Evolutionary conservation across 2,888 invertebrate genomes (phyloP).

Genomic region (Pherbina coryleti): DNA sequence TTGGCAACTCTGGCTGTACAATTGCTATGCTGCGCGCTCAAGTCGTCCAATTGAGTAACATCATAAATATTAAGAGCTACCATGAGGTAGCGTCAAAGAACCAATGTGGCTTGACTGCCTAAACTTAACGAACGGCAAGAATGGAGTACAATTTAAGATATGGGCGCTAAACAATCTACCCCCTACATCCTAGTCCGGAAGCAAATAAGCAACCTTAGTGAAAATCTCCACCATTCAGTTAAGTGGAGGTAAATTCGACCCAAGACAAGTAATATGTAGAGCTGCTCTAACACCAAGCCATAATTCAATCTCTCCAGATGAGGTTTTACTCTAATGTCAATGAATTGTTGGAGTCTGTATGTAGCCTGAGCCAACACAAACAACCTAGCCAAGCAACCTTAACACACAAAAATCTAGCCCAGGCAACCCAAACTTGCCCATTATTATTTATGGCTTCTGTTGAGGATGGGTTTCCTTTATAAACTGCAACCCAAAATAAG

Average conservation of each 20-base stretch:
- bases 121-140: neutral
- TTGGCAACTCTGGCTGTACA: neutral
- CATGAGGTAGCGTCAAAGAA: conserved; percentile 30
- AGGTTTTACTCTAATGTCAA: conserved; percentile 33
- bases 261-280: neutral
- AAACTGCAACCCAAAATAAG: conserved; percentile 20
- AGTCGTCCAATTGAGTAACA: conserved; percentile 34
- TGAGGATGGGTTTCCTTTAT: conserved; percentile 39
- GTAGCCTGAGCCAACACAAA: neutral
- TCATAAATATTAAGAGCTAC: conserved; percentile 41
- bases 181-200: too few relatives aligned
- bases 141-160: conserved; percentile 5
- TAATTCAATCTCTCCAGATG: conserved; percentile 42
- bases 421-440: neutral
- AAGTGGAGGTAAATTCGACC: neutral
- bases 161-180: neutral
- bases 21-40: neutral
- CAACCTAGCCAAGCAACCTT: neutral
- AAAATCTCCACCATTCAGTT: neutral
- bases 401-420: neutral
- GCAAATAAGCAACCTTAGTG: neutral
- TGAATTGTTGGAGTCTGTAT: neutral
- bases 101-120: neutral
- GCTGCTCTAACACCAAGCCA: conserved; percentile 13
- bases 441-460: conserved; percentile 44